These are phyloP conservation scores for Galerucella pusilla DNA, from an alignment of 2,888 invertebrate genomes.

Conservation along the genomic window DNA sequence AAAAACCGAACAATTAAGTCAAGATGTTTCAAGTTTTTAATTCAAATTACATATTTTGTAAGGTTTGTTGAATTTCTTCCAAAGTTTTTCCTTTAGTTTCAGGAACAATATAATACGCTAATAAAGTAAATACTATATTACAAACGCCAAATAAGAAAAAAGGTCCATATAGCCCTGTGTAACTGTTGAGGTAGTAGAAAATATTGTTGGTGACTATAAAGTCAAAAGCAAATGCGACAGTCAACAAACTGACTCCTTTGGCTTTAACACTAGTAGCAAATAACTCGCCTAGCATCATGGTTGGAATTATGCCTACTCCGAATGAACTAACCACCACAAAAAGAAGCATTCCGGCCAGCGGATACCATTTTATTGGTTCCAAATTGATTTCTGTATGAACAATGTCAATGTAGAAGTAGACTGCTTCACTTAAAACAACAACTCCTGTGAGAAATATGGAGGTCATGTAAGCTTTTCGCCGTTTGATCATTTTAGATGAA, in stretches of 20 bases:
- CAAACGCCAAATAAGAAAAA: constrained; percentile 55
- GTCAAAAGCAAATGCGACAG: constrained; percentile 50
- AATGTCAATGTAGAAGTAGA: constrained; percentile 52
- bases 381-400: constrained; percentile 48
- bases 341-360: constrained; percentile 54
- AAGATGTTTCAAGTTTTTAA: neutral
- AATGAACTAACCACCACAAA: constrained; percentile 52
- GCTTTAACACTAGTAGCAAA: constrained; percentile 57
- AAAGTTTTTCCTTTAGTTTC: constrained; percentile 60
- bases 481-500: constrained; percentile 49
- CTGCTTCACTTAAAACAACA: constrained; percentile 35
- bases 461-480: constrained; percentile 50
- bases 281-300: constrained; percentile 55
- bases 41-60: constrained; percentile 5
- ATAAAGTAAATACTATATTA: constrained; percentile 50
- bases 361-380: constrained; percentile 52
- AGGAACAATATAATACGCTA: constrained; percentile 54
- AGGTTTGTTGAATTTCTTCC: constrained; percentile 55
- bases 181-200: constrained; percentile 56
- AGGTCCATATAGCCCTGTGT: constrained; percentile 55
- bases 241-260: constrained; percentile 53
- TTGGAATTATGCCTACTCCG: constrained; percentile 56
- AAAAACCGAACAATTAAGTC: no score
- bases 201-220: constrained; percentile 52
- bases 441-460: constrained; percentile 49